Conservation (phyloP, 2,888 invertebrate genomes). For the Gymnosoma rotundatum region DNA sequence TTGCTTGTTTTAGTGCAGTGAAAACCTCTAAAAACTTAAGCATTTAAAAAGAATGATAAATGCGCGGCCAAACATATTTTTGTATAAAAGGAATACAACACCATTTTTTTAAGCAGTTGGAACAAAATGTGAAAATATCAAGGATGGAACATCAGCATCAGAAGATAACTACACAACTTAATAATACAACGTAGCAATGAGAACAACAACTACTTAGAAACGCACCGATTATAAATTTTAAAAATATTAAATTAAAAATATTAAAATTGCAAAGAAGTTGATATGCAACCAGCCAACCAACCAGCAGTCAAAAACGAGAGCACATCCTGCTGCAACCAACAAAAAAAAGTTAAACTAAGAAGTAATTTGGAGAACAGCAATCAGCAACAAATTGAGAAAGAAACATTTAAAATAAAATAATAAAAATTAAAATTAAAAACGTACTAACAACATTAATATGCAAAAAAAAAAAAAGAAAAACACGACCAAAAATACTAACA, state of each 20-base stretch:
- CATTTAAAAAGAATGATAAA: not conserved
- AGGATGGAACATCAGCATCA: conserved; percentile 33
- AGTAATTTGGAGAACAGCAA: conserved; percentile 47
- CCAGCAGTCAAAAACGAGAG: conserved; percentile 12
- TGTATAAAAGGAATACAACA: conserved; percentile 1
- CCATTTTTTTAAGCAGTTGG: conserved; percentile 15
- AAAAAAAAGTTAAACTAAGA: conserved; percentile 32
- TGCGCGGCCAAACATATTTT: not conserved
- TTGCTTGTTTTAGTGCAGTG: not conserved
- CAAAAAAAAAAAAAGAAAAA: not conserved
- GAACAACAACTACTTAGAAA: conserved; percentile 20
- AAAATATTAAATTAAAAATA: conserved; percentile 26
- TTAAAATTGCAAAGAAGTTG: conserved; percentile 26
- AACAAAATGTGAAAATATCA: conserved; percentile 1
- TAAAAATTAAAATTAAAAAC: conserved; percentile 3
- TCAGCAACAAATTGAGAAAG: conserved; percentile 45
- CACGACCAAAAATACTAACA: not conserved
- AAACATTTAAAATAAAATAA: conserved; percentile 32
- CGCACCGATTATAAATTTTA: conserved; percentile 57
- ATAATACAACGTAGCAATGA: conserved; percentile 31
- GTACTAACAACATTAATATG: not conserved
- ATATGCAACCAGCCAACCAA: conserved; percentile 36
- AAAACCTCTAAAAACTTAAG: not conserved
- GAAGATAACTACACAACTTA: conserved; percentile 38
- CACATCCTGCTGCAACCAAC: conserved; percentile 29